These are phyloP conservation scores for Cosmorhoe ocellata DNA, from an alignment of 2,888 invertebrate species.

Conservation along the genomic window DNA sequence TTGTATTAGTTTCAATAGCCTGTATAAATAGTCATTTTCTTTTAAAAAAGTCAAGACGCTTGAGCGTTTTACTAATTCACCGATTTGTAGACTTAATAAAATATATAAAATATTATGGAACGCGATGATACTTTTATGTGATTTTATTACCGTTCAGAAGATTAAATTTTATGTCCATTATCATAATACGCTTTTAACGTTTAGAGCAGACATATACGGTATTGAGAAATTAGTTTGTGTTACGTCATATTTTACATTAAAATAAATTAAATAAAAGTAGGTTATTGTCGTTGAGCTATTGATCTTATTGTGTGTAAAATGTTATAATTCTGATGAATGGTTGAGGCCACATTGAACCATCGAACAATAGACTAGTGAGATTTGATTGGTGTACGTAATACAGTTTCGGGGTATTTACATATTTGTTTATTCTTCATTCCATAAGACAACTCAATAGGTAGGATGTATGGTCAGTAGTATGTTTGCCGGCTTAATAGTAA, in stretches of 20 bases:
- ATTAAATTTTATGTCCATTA: conserved; percentile 28
- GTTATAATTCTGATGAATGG: conserved; percentile 7
- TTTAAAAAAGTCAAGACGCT: too few relatives aligned
- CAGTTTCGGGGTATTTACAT: too few relatives aligned
- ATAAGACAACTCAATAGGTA: too few relatives aligned
- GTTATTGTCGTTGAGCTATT: conserved; percentile 18
- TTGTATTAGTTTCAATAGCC: too few relatives aligned
- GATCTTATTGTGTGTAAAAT: conserved; percentile 5
- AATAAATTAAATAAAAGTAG: conserved; percentile 23
- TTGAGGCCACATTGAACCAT: neutral
- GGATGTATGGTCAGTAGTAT: too few relatives aligned
- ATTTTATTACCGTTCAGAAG: conserved; percentile 34
- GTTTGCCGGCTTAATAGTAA: too few relatives aligned
- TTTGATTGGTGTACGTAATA: too few relatives aligned
- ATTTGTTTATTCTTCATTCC: too few relatives aligned
- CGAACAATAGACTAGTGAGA: too few relatives aligned
- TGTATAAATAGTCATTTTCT: too few relatives aligned
- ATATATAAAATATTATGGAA: conserved; percentile 28
- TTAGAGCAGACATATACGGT: conserved; percentile 17
- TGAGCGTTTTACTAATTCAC: conserved; percentile 27
- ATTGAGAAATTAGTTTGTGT: conserved; percentile 25
- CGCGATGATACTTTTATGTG: conserved; percentile 33
- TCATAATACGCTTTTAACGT: conserved; percentile 22
- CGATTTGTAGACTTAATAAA: conserved; percentile 35
- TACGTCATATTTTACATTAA: conserved; percentile 23